Evolutionary conservation across 2,888 invertebrate species (phyloP), one percentile per base, ranked within the genome.

Genomic region (Lithosia quadra): DNA sequence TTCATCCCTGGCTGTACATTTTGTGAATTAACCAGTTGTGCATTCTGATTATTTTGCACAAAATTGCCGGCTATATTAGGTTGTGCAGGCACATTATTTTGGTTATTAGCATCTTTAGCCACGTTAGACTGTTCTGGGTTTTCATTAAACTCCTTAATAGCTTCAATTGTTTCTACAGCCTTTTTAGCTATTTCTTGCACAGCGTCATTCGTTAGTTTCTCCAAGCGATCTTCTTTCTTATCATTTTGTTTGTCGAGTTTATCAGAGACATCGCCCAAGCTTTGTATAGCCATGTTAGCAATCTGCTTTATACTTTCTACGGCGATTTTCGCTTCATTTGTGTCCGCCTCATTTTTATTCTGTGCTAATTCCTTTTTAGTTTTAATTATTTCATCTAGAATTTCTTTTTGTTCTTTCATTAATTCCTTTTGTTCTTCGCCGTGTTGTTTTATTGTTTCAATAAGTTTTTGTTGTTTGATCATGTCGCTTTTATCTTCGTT

Each of bases 361-460:
- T 91, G 88, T 72, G 94, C 88, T 8, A 95, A 78, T 77, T 95
- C 95, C 72, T 95, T 88, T 69, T 95, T 95, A 8, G 96, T 95
- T 75, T 96, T 95, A 68, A 96, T 95, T 28, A 97, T 91, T 84
- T 96, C 96, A 73, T 96, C 91, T 60, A 97, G 85, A 70, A 97
- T 93, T 83, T 96, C 95, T 78, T 96, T 96, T 80, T 97, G 96
- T 84, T 97, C 96, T 78, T 96, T 95, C 43, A 97, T 93, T 72
- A 97, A 89, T 86, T 97, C 95, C 80, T 96, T 95, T 82, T 97
- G 96, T 83, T 96, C 96, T 85, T 96, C 95, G 69, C 96, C 96
- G 76, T 97, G 96, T 84, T 96, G 96, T 87, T 97, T 96, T 24
- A 97, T 93, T 22, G 96, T 96, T 85, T 96, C 96, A 43, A 96